Percentiles rank a stretch among this genome's conserved stretches.
Evolutionary conservation across 2,113 vertebrate species (phyloP).

Genomic region (Chrysemys picta): DNA sequence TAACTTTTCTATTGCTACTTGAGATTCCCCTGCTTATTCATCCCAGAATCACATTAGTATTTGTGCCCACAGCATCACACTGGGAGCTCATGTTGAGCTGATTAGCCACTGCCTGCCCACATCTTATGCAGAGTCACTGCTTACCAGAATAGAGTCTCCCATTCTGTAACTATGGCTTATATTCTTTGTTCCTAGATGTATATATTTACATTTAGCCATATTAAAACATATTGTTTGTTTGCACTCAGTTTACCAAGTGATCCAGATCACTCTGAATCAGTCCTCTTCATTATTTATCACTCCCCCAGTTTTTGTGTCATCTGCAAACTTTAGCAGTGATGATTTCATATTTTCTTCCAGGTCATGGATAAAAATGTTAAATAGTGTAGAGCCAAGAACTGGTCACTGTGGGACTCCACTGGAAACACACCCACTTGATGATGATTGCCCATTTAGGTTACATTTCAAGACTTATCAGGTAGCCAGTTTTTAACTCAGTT

Average conservation of each 20-base stretch:
- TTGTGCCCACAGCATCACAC: too few relatives aligned
- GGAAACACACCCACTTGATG: neutral
- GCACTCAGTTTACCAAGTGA: neutral
- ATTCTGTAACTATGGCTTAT: neutral
- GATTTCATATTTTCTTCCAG: neutral
- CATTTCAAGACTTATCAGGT: neutral
- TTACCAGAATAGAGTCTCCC: neutral
- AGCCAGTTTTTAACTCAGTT: neutral
- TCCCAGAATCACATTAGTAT: too few relatives aligned
- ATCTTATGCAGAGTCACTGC: neutral
- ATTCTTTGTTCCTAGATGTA: neutral
- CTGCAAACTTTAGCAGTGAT: neutral
- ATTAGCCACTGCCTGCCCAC: neutral
- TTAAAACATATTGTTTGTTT: neutral
- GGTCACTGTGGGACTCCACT: neutral
- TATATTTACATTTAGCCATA: neutral
- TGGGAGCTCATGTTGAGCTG: too few relatives aligned
- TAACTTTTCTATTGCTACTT: too few relatives aligned
- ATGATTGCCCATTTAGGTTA: neutral
- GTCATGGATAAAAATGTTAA: neutral
- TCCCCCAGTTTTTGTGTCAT: neutral
- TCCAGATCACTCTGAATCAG: neutral
- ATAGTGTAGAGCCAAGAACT: neutral
- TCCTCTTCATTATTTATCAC: neutral
- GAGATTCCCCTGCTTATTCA: too few relatives aligned